These are phyloP conservation scores for Coregonus sp. DNA, from an alignment of 2,797 vertebrate genomes.

Conservation along the genomic window DNA sequence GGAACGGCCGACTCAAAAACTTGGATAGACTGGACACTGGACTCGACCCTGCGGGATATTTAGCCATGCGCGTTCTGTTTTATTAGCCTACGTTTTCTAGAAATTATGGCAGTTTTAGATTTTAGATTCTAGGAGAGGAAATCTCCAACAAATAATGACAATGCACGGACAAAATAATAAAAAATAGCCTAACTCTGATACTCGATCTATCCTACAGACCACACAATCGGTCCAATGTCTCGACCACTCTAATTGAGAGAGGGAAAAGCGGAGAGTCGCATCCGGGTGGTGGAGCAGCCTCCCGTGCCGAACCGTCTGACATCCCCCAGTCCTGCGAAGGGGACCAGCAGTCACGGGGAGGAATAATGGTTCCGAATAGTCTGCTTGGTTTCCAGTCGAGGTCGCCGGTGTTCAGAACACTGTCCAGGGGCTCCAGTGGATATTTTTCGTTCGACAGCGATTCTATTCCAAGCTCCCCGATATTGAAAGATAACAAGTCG, in stretches of 20 bases:
- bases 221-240: constrained; percentile 79
- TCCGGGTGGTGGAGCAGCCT: constrained; percentile 60
- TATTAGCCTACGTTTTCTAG: not conserved
- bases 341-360: constrained; percentile 69
- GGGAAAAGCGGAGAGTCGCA: constrained; percentile 72
- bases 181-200: constrained; percentile 56
- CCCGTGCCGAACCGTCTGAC: constrained; percentile 64
- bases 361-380: constrained; percentile 69
- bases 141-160: not conserved
- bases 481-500: constrained; percentile 83
- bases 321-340: constrained; percentile 40
- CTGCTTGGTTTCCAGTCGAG: constrained; percentile 81
- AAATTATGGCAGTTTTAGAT: not conserved
- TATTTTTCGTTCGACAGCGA: constrained; percentile 91
- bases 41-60: not conserved
- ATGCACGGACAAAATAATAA: not conserved
- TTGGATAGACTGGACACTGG: not conserved
- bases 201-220: constrained; percentile 78
- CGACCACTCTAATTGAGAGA: constrained; percentile 76
- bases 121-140: not conserved
- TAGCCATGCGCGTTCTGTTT: not conserved
- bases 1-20: not conserved
- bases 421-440: constrained; percentile 87
- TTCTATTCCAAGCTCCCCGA: constrained; percentile 80
- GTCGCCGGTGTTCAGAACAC: constrained; percentile 79